Evolutionary conservation across 2,113 vertebrate genomes (phyloP).

Genomic region (Prionailurus viverrinus): DNA sequence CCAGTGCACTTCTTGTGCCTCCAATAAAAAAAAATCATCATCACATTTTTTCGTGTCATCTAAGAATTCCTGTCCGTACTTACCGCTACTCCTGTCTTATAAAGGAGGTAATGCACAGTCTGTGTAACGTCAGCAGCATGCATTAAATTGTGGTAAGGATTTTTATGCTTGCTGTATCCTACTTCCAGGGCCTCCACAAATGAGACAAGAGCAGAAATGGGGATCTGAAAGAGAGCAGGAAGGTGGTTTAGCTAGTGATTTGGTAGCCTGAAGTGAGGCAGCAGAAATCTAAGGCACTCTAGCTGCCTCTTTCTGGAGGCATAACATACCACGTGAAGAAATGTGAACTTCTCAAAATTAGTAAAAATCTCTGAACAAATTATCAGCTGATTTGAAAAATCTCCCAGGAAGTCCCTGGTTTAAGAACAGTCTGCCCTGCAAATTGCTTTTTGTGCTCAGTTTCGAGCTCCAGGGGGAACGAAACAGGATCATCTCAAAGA

Average conservation of each 20-base stretch:
- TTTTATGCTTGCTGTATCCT: conserved; percentile 99
- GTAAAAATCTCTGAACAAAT: neutral
- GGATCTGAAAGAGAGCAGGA: conserved; percentile 90
- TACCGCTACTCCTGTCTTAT: conserved; percentile 96
- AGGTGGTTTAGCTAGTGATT: neutral
- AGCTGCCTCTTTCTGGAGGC: neutral
- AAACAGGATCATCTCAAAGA: neutral
- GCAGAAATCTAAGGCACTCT: neutral
- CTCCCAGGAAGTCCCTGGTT: neutral
- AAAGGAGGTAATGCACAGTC: conserved; percentile 97
- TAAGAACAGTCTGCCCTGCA: neutral
- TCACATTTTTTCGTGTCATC: neutral
- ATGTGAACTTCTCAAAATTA: neutral
- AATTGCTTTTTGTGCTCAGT: neutral
- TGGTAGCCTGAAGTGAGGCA: neutral
- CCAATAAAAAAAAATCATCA: neutral
- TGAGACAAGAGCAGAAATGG: conserved; percentile 97
- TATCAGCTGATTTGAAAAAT: neutral
- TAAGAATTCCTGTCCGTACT: conserved; percentile 81
- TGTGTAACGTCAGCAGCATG: conserved; percentile 98
- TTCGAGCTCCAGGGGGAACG: neutral
- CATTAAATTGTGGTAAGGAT: conserved; percentile 98
- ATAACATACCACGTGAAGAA: neutral
- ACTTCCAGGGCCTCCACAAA: conserved; percentile 98
- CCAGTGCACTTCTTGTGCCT: neutral